phyloP scores from a whole-genome alignment of 2,888 invertebrate species.

The Allophyes oxyacanthae region DNA sequence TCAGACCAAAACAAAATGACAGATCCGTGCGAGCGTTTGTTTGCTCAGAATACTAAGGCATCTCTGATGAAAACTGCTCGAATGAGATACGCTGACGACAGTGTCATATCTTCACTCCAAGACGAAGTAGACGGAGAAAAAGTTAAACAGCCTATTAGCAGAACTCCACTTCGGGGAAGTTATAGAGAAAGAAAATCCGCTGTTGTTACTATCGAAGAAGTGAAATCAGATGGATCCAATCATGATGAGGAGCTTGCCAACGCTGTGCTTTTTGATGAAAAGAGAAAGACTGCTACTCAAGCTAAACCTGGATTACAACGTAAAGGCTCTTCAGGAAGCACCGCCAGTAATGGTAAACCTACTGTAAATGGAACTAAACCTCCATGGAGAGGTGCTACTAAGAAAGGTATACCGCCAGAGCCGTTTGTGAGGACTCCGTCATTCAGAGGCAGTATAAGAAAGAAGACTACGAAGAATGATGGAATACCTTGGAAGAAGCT shows the following conservation, averaged over 20 bases:
- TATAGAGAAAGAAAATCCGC: constrained; percentile 83
- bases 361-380: constrained; percentile 77
- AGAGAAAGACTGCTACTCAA: constrained; percentile 71
- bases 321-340: constrained; percentile 73
- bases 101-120: constrained; percentile 69
- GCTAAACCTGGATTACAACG: constrained; percentile 72
- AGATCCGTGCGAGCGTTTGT: constrained; percentile 87
- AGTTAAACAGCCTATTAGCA: constrained; percentile 74
- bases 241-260: constrained; percentile 79
- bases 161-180: constrained; percentile 79
- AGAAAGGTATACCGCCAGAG: constrained; percentile 73
- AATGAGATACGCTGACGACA: constrained; percentile 89
- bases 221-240: constrained; percentile 81
- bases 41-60: constrained; percentile 89
- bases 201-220: constrained; percentile 86
- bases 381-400: constrained; percentile 83
- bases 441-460: constrained; percentile 82
- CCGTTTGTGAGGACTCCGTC: constrained; percentile 80
- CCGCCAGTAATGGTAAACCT: constrained; percentile 71
- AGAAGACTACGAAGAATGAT: constrained; percentile 78
- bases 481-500: constrained; percentile 88
- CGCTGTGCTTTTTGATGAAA: constrained; percentile 78
- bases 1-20: constrained; percentile 72
- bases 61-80: constrained; percentile 90
- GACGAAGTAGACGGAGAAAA: constrained; percentile 85